Evolutionary conservation across 2,888 invertebrate genomes (phyloP).

Genomic region (Plebejus melissa): DNA sequence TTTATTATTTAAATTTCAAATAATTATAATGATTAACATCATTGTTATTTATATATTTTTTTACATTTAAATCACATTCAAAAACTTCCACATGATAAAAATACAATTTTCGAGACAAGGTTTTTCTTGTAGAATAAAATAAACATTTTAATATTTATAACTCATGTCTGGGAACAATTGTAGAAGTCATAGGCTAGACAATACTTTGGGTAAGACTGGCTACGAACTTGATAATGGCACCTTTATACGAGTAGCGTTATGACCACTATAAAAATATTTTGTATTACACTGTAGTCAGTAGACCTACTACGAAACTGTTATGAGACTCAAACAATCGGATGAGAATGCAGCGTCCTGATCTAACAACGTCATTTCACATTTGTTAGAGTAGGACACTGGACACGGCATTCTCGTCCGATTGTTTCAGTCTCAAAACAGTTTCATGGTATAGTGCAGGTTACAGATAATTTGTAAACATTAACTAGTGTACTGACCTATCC

Average conservation of each 20-base stretch:
- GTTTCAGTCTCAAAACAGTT: no score
- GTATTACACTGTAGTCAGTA: neutral
- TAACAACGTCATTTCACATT: no score
- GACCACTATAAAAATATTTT: neutral
- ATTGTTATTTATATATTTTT: neutral
- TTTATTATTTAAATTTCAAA: neutral
- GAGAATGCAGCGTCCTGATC: no score
- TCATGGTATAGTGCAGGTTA: no score
- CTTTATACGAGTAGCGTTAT: neutral
- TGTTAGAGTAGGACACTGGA: no score
- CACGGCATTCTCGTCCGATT: no score
- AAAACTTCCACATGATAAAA: neutral
- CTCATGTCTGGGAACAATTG: slow-evolving; percentile 22
- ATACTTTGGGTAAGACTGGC: slow-evolving; percentile 24
- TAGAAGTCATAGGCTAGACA: slow-evolving; percentile 24
- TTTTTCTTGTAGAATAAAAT: slow-evolving; percentile 20
- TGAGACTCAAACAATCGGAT: no score
- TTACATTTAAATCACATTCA: neutral
- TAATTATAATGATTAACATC: neutral
- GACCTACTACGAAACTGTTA: no score
- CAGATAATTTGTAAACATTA: no score
- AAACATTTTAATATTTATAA: slow-evolving; percentile 22
- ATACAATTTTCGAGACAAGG: neutral
- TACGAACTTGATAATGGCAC: slow-evolving; percentile 1
- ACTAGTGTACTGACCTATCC: no score